Evolutionary conservation across 1,140 invertebrate species (phyloP), one percentile per base, ranked within the genome.

Genomic region (Philotrypesis tridentata): DNA sequence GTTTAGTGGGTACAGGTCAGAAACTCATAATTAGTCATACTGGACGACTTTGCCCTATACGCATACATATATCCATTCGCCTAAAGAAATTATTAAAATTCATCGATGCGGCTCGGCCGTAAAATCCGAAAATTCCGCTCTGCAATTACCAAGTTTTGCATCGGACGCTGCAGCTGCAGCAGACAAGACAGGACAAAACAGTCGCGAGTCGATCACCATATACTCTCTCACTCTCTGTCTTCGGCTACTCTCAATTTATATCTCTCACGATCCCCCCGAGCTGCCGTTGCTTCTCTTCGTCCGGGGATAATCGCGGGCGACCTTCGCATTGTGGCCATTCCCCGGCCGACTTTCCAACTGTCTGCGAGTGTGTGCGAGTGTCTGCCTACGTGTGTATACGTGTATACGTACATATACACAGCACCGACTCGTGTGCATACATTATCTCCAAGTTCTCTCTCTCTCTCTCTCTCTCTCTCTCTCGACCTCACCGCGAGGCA

Each of bases 261-360:
- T 71, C 37, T 48, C 31, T 40, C 55, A n/a, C 79, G 29, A 8
- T 37, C 79, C n/a, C 86, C 87, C 86, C 48, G 6, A 55, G 48
- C 48, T 55, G 40, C 40, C 12, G 37, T 12, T 9, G 37, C 43
- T 5, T 48, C 43, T 12, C 17, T 5, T 48, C 48, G 21, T 55
- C 48, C 48, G 48, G 48, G 48, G 68, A 88, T 90, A 90, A 90
- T 90, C 88, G 48, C 88, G 48, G 48, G 84, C 85, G 88, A 87
- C 89, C 89, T 90, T 90, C 89, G 87, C 88, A 89, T 90, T 89
- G 89, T 86, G 85, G 84, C 85, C 89, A 87, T 90, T 90, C 88
- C 61, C 61, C 33, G 48, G 48, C 29, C 65, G 31, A 71, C 40
- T 71, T 55, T 55, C 48, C 14, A 55, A 17, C 48, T 55, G 48